phyloP scores from a whole-genome alignment of 2,888 invertebrate species.

The Drosophila mimetica region DNA sequence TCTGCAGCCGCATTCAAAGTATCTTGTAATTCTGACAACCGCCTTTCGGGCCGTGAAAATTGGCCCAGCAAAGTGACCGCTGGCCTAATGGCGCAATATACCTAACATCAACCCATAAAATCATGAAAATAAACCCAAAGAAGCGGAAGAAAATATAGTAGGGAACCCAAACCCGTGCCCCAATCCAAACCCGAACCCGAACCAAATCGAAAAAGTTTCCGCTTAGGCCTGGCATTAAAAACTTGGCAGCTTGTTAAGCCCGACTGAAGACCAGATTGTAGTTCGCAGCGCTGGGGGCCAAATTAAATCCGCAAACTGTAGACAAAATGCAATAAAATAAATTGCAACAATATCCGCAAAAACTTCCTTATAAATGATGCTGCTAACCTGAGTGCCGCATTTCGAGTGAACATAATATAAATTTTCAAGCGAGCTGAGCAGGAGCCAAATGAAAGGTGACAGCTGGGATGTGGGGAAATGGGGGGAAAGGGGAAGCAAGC shows the following conservation, averaged over 20 bases:
- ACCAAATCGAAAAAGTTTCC: conserved; percentile 75
- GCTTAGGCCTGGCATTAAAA: conserved; percentile 64
- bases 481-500: conserved; percentile 13
- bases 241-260: conserved; percentile 74
- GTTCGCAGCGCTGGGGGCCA: conserved; percentile 52
- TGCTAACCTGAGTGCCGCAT: conserved; percentile 54
- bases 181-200: neutral
- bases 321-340: conserved; percentile 79
- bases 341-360: conserved; percentile 75
- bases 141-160: conserved; percentile 20
- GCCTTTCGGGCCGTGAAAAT: neutral
- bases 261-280: conserved; percentile 48
- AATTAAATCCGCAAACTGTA: conserved; percentile 72
- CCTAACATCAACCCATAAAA: conserved; percentile 29
- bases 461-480: conserved; percentile 39
- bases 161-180: conserved; percentile 1
- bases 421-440: conserved; percentile 62
- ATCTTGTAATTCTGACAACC: conserved; percentile 1
- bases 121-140: conserved; percentile 26
- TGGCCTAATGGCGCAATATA: conserved; percentile 14
- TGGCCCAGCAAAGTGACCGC: conserved; percentile 25
- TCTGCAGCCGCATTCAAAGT: conserved; percentile 7
- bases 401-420: conserved; percentile 70
- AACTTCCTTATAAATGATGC: conserved; percentile 59
- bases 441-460: conserved; percentile 73